A percentile compares a stretch with the other conserved stretches of the same genome.
Evolutionary conservation across 1,140 invertebrate genomes (phyloP).

Genomic region (Dendrolimus punctatus): DNA sequence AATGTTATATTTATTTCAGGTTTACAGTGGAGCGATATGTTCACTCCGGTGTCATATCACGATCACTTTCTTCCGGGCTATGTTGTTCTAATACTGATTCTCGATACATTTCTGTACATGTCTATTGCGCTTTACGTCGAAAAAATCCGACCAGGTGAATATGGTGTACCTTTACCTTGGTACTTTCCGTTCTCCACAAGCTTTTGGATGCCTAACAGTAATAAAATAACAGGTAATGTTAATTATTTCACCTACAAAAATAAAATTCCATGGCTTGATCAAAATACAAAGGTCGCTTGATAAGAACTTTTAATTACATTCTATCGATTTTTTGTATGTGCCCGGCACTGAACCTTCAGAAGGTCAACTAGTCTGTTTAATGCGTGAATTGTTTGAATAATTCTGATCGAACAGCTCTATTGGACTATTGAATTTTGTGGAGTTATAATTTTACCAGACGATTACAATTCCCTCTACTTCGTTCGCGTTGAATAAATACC

Average conservation of each 20-base stretch:
- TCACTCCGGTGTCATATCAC: slow-evolving; percentile 77
- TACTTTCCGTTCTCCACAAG: slow-evolving; percentile 80
- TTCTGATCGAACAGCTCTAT: no score
- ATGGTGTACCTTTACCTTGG: slow-evolving; percentile 81
- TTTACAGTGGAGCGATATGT: slow-evolving; percentile 84
- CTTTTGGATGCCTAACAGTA: slow-evolving; percentile 63
- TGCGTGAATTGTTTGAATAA: no score
- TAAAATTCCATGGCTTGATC: no score
- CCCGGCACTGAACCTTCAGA: no score
- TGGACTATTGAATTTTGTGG: no score
- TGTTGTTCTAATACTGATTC: slow-evolving; percentile 77
- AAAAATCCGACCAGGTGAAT: slow-evolving; percentile 80
- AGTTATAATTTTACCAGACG: no score
- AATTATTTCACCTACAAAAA: not conserved
- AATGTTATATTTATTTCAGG: slow-evolving; percentile 62
- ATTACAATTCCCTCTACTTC: no score
- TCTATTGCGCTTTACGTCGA: slow-evolving; percentile 82
- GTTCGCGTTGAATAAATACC: no score
- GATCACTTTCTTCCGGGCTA: slow-evolving; percentile 80
- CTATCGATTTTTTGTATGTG: no score
- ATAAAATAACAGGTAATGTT: slow-evolving; percentile 37
- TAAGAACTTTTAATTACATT: no score
- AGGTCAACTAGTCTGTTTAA: no score
- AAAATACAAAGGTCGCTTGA: no score
- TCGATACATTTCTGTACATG: slow-evolving; percentile 78